Base-by-base conservation (phyloP, 1,140 invertebrate species). In the Plectrocnemia conspersa region DNA sequence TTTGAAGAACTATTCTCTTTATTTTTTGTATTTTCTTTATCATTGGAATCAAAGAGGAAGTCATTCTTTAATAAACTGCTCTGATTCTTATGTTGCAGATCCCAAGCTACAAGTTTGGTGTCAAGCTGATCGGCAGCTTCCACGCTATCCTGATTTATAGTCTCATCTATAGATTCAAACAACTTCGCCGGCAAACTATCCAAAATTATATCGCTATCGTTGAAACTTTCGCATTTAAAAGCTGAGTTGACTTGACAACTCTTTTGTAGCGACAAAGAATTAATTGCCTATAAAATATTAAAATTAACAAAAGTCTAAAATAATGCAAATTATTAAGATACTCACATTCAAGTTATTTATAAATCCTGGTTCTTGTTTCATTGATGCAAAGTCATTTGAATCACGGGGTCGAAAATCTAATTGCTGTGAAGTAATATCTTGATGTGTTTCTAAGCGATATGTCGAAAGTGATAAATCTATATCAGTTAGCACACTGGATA, bases 191-290 rank as follows among this genome's bases (percentile, higher is more conserved):
- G 48, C 21, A 58, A 44, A 38, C 41, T 58, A 16, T 62, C 56
- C 27, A 62, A 24, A 18, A 61, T 50, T 10, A 56, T 58, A 52
- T 62, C 59, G 16, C 33, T 61, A 13, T 62, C 59, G 45, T 52
- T 62, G 40, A 58, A 58, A 48, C 16, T 55, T 49, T 62, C 59
- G 44, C 59, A 58, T 62, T 62, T 62, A 41, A 58, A 62, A n/a
- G 36, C 27, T 27, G 58, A 53, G 32, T 46, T 61, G 19, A 57
- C 11, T 49, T 60, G 53, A 24, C 58, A 56, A 46, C 56, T 49
- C 27, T 50, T 46, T 54, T 60, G 42, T 38, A 57, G 24, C 1
- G 45, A 24, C 22, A 61, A 36, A 13, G 54, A 41, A 36, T 60
- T 60, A 32, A 60, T 57, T 22, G 45, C 46, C 59, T 61, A 16